Conservation (phyloP, 2,113 vertebrate species). For the Pleuronectes platessa region DNA sequence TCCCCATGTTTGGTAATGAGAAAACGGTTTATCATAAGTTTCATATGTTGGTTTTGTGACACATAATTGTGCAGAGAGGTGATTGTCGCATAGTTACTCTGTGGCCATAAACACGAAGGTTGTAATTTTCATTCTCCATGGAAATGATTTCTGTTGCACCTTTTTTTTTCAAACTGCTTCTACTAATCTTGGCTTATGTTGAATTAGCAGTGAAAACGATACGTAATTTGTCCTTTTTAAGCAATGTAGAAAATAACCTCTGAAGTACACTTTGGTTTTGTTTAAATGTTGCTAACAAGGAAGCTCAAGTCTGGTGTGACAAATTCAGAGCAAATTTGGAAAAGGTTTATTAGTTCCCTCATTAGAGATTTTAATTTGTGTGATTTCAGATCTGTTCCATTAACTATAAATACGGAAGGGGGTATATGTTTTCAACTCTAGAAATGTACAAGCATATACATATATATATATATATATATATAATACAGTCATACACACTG, state of each 20-base stretch:
- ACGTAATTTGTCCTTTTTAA: constrained; percentile 50
- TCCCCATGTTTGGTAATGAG: constrained; percentile 71
- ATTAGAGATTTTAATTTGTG: constrained; percentile 19
- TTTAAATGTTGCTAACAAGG: constrained; percentile 35
- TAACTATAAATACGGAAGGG: constrained; percentile 5
- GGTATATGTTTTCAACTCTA: constrained; percentile 24
- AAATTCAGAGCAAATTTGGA: constrained; percentile 24
- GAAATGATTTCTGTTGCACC: constrained; percentile 45
- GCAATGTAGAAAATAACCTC: constrained; percentile 32
- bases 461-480: constrained; percentile 2
- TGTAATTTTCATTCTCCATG: constrained; percentile 42
- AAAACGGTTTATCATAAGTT: constrained; percentile 69
- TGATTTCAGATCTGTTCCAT: constrained; percentile 23
- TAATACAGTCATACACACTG: constrained; percentile 64
- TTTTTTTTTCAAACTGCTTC: constrained; percentile 29
- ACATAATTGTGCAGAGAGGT: constrained; percentile 48
- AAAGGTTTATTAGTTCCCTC: constrained; percentile 32
- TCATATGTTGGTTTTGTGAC: constrained; percentile 67
- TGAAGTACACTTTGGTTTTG: constrained; percentile 38
- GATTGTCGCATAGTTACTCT: constrained; percentile 28
- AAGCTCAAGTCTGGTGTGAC: constrained; percentile 26
- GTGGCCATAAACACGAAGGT: constrained; percentile 43
- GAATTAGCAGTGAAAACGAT: constrained; percentile 58
- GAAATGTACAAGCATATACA: constrained; percentile 16
- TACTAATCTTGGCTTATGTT: constrained; percentile 60